A percentile compares a stretch with the other conserved stretches of the same genome.
These are phyloP conservation scores for Phylloscopus collybita DNA, from an alignment of 2,797 vertebrate species.

Conservation along the genomic window DNA sequence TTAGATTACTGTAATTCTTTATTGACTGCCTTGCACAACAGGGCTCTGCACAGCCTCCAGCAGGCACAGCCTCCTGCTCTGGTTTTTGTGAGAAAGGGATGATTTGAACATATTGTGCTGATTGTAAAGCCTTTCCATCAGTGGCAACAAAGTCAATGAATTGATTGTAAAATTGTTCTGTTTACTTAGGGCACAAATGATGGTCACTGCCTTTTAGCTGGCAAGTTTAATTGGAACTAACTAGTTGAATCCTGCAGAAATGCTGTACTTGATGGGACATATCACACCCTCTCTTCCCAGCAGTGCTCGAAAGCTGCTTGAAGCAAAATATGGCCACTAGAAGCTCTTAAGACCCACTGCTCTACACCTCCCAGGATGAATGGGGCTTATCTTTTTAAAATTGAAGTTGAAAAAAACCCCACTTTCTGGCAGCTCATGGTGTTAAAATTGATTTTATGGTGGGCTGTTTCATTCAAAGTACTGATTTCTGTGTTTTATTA, in stretches of 20 bases:
- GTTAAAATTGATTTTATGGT: slow-evolving; percentile 68
- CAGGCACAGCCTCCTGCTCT: slow-evolving; percentile 9
- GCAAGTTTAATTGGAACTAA: background rate
- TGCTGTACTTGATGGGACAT: background rate
- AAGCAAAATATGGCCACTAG: slow-evolving; percentile 2
- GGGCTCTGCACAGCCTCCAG: slow-evolving; percentile 53
- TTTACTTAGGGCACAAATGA: background rate
- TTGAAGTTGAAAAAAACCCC: background rate
- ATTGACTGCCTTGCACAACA: slow-evolving; percentile 63
- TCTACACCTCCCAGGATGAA: slow-evolving; percentile 8
- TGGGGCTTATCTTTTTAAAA: slow-evolving; percentile 6
- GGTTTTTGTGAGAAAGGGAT: background rate
- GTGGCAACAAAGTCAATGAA: background rate
- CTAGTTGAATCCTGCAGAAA: background rate
- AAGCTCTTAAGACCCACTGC: background rate
- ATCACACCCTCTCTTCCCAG: background rate
- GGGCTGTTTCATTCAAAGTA: slow-evolving; percentile 41
- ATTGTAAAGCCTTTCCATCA: background rate
- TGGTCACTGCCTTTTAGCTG: background rate
- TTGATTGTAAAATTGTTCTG: slow-evolving; percentile 18
- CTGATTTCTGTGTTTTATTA: slow-evolving; percentile 46
- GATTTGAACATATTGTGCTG: background rate
- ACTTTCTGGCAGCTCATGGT: slow-evolving; percentile 39
- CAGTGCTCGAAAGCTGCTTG: background rate
- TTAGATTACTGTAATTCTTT: slow-evolving; percentile 74